Evolutionary conservation across 1,140 invertebrate genomes (phyloP).

Genomic region (Andricus grossulariae): DNA sequence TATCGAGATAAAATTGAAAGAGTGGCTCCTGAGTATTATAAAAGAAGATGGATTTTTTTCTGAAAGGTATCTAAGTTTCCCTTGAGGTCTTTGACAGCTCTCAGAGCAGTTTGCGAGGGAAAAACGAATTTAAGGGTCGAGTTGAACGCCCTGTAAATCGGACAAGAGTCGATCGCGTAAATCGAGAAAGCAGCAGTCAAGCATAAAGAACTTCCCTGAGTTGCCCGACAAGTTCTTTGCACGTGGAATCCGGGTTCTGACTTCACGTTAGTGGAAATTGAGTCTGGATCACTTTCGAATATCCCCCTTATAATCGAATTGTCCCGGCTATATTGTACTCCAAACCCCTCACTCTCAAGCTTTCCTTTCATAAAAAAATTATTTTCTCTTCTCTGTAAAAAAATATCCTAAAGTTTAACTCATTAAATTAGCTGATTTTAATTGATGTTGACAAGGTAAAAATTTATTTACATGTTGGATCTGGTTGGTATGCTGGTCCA

Average conservation of each 20-base stretch:
- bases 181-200: conserved; percentile 23
- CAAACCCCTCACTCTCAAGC: background rate
- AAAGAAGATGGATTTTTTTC: background rate
- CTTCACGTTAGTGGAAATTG: background rate
- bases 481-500: too few relatives aligned
- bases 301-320: background rate
- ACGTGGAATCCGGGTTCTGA: background rate
- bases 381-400: too few relatives aligned
- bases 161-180: conserved; percentile 27
- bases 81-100: background rate
- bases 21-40: background rate
- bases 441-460: too few relatives aligned
- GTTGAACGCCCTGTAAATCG: conserved; percentile 23
- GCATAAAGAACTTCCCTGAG: conserved; percentile 23
- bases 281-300: conserved; percentile 12
- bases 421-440: too few relatives aligned
- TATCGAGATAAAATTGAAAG: too few relatives aligned
- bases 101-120: background rate
- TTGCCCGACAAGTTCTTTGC: conserved; percentile 17
- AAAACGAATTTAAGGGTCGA: conserved; percentile 24
- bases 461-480: too few relatives aligned
- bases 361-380: too few relatives aligned
- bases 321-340: background rate
- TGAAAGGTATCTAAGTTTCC: background rate
- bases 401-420: too few relatives aligned